Conservation (phyloP, 2,888 invertebrate species). For the Orthosia gracilis region DNA sequence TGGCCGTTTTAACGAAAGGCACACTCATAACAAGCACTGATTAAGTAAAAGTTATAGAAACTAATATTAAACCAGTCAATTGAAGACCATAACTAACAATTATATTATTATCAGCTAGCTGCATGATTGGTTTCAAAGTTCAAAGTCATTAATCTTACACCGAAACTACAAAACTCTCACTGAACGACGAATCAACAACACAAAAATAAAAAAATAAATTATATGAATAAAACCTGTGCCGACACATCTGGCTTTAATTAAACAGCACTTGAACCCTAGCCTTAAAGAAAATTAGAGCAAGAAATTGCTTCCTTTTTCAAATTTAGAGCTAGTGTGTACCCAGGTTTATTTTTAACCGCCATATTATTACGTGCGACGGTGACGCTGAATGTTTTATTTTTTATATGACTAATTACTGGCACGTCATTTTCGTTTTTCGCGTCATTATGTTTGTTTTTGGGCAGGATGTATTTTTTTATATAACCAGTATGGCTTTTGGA, state of each 20-base stretch:
- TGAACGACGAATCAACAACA: background rate
- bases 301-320: constrained; percentile 47
- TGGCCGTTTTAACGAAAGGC: too few species aligned
- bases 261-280: constrained; percentile 29
- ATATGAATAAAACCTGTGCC: constrained; percentile 14
- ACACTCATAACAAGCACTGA: too few species aligned
- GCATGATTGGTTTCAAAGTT: background rate
- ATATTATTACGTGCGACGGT: constrained; percentile 23
- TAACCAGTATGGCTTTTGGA: background rate
- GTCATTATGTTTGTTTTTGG: constrained; percentile 25
- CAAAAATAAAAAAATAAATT: constrained; percentile 4
- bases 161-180: background rate
- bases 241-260: constrained; percentile 41
- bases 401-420: constrained; percentile 49
- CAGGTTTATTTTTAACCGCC: constrained; percentile 41
- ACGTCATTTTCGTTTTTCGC: constrained; percentile 15
- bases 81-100: too few species aligned
- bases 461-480: constrained; percentile 21
- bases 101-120: too few species aligned
- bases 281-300: constrained; percentile 27
- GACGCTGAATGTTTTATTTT: constrained; percentile 40
- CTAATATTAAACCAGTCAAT: too few species aligned
- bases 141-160: background rate
- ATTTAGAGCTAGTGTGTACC: constrained; percentile 20
- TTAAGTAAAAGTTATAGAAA: too few species aligned